Base-by-base conservation (phyloP, 2,888 invertebrate genomes). In the Hydroisotoma schaefferi region DNA sequence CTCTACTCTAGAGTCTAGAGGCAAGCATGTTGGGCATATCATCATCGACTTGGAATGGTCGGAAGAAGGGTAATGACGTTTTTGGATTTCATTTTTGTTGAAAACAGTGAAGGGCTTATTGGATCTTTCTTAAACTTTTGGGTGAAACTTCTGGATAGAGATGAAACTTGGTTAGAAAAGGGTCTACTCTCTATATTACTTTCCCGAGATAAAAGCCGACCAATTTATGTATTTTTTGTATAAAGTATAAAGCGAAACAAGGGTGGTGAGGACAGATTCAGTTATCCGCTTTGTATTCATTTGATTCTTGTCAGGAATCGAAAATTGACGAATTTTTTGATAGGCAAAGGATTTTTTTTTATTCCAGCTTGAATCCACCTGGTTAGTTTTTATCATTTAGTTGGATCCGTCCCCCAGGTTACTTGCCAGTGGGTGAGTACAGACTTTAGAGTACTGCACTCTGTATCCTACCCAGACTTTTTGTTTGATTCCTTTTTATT, bases 321-420 rank as follows among this genome's bases (percentile, higher is more conserved):
- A 29, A 44, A 33, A 59, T 55, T 55, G 48, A 59, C 49, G 55
- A 43, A 59, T 59, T 59, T 59, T 59, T 55, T 59, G 55, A 55
- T 59, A 47, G 37, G 49, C 46, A 53, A 59, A 54, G 28, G 47
- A 44, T 26, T 58, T 58, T 58, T 58, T 58, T 20, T 54, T 15
- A 18, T 54, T 40, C 8, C 22, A 23, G 12, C 12, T 47, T 10
- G 8, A 23, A 33, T 54, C 28, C 52, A 56, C 52, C 56, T 61
- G 57, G 47, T 43, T 61, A 5, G 40, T 40, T 40, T 40, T 40
- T 40, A 40, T 40, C 40, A 40, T 18, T 15, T 40, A 5, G n/a
- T 18, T 18, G 40, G n/a, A 40, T 15, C 40, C 15, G 40, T 20
- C 40, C 40, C 20, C 40, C 40, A 40, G 40, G 40, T 40, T 40